Evolutionary conservation across 2,888 invertebrate species (phyloP).

Genomic region (Apodemia mormo): DNA sequence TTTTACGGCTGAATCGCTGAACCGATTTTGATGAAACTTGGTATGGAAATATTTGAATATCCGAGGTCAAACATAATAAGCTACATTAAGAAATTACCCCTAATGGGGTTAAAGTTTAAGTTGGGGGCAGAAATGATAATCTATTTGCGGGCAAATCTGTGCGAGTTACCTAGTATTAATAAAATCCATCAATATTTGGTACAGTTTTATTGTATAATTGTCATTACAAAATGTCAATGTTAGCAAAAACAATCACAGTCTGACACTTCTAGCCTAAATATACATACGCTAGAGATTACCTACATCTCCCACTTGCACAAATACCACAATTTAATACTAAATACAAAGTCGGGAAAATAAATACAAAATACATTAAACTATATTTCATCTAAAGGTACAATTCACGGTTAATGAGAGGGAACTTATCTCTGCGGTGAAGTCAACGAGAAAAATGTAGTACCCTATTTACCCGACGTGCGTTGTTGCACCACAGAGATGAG

Average conservation of each 20-base stretch:
- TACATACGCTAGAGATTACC: conserved; percentile 13
- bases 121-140: no score
- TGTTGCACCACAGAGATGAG: background rate
- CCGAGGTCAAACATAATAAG: no score
- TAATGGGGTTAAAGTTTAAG: no score
- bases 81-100: no score
- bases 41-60: no score
- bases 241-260: conserved; percentile 82
- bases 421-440: background rate
- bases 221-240: conserved; percentile 81
- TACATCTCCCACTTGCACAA: conserved; percentile 14
- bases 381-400: conserved; percentile 1
- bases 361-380: conserved; percentile 10
- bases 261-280: conserved; percentile 59
- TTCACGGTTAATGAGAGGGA: background rate
- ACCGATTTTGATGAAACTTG: no score
- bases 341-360: conserved; percentile 17
- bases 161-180: conserved; percentile 22
- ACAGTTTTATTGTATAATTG: conserved; percentile 77
- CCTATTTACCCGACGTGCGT: background rate
- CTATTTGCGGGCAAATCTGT: no score
- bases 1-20: no score
- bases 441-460: background rate
- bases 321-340: conserved; percentile 17
- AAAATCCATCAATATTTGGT: conserved; percentile 56